phyloP scores from a whole-genome alignment of 2,797 vertebrate species.

The Pangasius larnaudii region DNA sequence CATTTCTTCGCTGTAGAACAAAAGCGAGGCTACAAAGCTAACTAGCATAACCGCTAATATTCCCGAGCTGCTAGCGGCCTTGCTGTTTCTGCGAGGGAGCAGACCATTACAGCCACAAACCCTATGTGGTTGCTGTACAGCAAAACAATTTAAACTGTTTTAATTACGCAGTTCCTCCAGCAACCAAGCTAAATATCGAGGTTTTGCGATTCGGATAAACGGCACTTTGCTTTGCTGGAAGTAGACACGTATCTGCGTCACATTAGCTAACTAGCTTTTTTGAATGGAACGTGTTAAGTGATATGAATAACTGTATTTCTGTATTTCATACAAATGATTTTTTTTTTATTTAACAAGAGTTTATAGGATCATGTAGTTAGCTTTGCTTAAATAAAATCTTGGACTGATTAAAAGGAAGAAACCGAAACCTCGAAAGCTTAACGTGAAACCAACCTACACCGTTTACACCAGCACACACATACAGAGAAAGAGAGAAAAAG shows the following conservation, averaged over 20 bases:
- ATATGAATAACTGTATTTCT: too few species aligned
- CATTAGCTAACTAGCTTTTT: background rate
- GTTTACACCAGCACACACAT: background rate
- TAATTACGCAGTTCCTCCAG: background rate
- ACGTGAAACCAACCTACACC: background rate
- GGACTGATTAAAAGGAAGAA: background rate
- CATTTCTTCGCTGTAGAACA: background rate
- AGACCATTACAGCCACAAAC: background rate
- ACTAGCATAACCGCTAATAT: background rate
- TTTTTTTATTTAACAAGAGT: too few species aligned
- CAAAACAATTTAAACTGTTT: background rate
- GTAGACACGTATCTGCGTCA: background rate
- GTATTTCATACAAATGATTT: background rate
- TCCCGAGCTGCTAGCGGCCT: background rate
- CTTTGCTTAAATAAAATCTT: background rate
- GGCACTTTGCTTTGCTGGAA: too few species aligned
- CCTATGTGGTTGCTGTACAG: background rate
- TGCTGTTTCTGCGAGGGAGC: background rate
- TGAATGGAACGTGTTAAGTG: background rate
- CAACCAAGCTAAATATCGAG: background rate
- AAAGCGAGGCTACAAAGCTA: conserved; percentile 20
- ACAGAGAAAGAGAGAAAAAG: accelerated
- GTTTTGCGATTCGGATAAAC: too few species aligned
- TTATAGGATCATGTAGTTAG: background rate
- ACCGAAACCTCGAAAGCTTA: background rate